These are phyloP conservation scores for Peribatodes rhomboidaria DNA, from an alignment of 2,888 invertebrate species.

Conservation along the genomic window DNA sequence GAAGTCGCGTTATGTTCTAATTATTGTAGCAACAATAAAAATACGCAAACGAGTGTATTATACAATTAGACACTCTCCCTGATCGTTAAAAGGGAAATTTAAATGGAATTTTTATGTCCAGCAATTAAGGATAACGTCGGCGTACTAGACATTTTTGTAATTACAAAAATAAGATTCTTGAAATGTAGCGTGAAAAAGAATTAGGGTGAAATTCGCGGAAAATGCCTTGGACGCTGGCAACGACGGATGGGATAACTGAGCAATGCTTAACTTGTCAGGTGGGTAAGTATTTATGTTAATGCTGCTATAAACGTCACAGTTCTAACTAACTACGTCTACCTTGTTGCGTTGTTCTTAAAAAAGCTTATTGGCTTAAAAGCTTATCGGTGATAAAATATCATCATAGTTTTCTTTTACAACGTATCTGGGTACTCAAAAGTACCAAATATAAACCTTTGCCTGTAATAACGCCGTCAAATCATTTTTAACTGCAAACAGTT, in stretches of 20 bases:
- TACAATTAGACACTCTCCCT: slow-evolving; percentile 86
- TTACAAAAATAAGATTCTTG: slow-evolving; percentile 87
- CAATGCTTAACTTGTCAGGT: slow-evolving; percentile 63
- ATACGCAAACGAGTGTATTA: slow-evolving; percentile 87
- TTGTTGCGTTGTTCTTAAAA: neutral
- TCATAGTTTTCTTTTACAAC: neutral
- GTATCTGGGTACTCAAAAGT: too few relatives aligned
- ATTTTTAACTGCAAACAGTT: neutral
- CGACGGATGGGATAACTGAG: slow-evolving; percentile 75
- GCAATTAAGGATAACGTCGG: slow-evolving; percentile 87
- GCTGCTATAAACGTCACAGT: slow-evolving; percentile 42
- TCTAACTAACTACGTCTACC: slow-evolving; percentile 27
- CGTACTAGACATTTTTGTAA: slow-evolving; percentile 87
- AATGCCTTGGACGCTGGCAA: slow-evolving; percentile 71
- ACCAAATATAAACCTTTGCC: too few relatives aligned
- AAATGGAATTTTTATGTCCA: slow-evolving; percentile 87
- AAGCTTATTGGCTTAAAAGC: too few relatives aligned
- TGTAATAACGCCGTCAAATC: neutral
- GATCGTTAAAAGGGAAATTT: slow-evolving; percentile 87
- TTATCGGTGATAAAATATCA: slow-evolving; percentile 4
- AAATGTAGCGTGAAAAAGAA: slow-evolving; percentile 87
- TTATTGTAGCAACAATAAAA: slow-evolving; percentile 86
- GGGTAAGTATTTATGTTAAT: slow-evolving; percentile 51
- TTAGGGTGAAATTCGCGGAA: slow-evolving; percentile 80
- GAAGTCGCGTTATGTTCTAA: slow-evolving; percentile 84